A percentile compares a stretch with the other conserved stretches of the same genome.
Evolutionary conservation across 1,140 invertebrate species (phyloP).

Genomic region (Mercenaria mercenaria): DNA sequence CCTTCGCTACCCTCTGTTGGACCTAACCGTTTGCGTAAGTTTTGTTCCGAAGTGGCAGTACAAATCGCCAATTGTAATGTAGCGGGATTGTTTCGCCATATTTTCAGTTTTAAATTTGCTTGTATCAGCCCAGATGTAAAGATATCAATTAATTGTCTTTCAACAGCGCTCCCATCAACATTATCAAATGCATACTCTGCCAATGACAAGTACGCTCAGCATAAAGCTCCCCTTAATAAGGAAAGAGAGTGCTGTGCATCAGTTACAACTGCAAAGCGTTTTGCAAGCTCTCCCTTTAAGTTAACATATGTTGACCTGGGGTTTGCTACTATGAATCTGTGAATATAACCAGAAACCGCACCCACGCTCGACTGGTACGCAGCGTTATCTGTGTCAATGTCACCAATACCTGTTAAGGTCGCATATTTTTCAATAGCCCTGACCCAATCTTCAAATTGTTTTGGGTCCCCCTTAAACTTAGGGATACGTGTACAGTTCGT

Average conservation of each 20-base stretch:
- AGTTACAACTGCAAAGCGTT: background rate
- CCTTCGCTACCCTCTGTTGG: too few relatives aligned
- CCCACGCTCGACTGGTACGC: background rate
- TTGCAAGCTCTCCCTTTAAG: background rate
- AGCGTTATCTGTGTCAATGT: too few relatives aligned
- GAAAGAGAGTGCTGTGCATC: background rate
- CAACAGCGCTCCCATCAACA: background rate
- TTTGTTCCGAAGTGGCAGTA: background rate
- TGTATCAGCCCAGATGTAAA: background rate
- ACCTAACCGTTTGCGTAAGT: background rate
- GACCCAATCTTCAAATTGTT: too few relatives aligned
- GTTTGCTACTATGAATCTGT: background rate
- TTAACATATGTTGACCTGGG: background rate
- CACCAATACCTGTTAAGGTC: too few relatives aligned
- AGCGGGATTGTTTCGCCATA: background rate
- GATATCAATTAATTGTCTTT: background rate
- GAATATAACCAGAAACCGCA: background rate
- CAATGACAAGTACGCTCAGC: too few relatives aligned
- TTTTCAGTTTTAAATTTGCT: conserved; percentile 2
- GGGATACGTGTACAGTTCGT: too few relatives aligned
- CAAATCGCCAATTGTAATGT: background rate
- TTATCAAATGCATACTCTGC: background rate
- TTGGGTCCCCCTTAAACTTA: too few relatives aligned
- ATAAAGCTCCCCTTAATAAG: background rate
- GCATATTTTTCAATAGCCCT: background rate